A percentile compares a stretch with the other conserved stretches of the same genome.
Conservation (phyloP, 2,113 vertebrate species). For the Oreamnos americanus region DNA sequence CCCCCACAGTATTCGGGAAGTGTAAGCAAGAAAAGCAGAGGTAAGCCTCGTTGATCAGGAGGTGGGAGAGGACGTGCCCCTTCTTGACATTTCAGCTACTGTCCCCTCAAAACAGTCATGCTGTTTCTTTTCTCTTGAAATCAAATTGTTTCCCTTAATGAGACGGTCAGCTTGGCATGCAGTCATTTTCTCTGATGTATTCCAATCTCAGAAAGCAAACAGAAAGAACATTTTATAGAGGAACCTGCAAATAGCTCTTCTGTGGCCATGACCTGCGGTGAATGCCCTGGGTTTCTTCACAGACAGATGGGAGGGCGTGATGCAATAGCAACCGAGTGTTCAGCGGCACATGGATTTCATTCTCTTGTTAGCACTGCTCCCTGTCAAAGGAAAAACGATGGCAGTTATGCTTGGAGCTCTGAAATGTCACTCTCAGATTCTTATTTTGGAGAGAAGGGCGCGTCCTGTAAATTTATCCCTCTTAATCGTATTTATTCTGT, state of each 20-base stretch:
- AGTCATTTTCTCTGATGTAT: not conserved
- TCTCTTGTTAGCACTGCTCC: not conserved
- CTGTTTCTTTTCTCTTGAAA: not conserved
- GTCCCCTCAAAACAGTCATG: not conserved
- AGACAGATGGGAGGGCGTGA: not conserved
- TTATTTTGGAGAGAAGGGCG: not conserved
- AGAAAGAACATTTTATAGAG: not conserved
- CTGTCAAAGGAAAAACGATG: not conserved
- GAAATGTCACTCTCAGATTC: not conserved
- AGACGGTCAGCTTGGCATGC: not conserved
- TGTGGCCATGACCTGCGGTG: not conserved
- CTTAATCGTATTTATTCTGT: not conserved
- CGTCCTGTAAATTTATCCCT: not conserved
- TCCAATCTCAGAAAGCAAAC: not conserved
- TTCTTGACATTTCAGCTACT: not conserved
- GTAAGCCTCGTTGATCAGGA: not conserved
- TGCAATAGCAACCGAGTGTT: not conserved
- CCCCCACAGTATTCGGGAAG: not conserved
- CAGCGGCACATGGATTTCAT: not conserved
- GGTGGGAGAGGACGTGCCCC: accelerated
- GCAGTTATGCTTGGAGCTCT: not conserved
- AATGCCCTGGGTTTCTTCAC: not conserved
- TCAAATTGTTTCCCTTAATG: not conserved
- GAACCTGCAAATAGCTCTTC: not conserved
- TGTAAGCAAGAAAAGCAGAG: not conserved